These are phyloP conservation scores for Sarcophaga bullata DNA, from an alignment of 1,140 invertebrate genomes.

Conservation along the genomic window DNA sequence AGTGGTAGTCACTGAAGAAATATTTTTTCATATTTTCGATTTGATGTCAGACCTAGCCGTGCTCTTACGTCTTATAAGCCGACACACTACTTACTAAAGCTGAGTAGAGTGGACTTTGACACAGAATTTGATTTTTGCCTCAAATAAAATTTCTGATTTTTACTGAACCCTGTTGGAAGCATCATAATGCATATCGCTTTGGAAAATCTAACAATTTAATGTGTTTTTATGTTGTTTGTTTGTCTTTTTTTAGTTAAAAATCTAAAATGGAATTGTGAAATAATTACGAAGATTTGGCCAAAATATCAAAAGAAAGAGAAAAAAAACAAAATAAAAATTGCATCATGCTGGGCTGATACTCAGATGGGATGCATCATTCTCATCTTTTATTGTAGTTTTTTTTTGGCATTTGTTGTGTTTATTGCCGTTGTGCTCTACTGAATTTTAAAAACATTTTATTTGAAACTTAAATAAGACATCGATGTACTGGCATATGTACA, in stretches of 20 bases:
- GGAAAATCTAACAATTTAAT: no score
- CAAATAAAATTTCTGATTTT: not conserved
- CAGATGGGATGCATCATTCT: not conserved
- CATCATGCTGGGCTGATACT: slow-evolving; percentile 34
- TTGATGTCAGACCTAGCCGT: no score
- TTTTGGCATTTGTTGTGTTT: no score
- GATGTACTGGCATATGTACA: not conserved
- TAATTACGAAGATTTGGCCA: not conserved
- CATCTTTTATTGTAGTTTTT: not conserved
- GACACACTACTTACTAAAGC: no score
- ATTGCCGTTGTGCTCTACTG: slow-evolving; percentile 12
- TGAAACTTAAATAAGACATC: not conserved
- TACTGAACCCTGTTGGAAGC: not conserved
- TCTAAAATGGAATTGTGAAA: slow-evolving; percentile 12
- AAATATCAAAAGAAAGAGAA: not conserved
- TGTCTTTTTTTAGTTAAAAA: not conserved
- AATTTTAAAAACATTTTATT: slow-evolving; percentile 24
- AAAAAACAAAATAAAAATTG: not conserved
- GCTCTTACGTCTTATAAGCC: no score
- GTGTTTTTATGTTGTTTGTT: no score
- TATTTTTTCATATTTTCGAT: no score
- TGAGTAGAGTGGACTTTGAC: no score
- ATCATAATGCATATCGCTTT: no score
- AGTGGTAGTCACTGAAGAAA: no score
- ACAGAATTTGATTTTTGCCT: no score